Evolutionary conservation across 2,797 vertebrate genomes (phyloP), one percentile per base, ranked within the genome.

Genomic region (Huso huso): DNA sequence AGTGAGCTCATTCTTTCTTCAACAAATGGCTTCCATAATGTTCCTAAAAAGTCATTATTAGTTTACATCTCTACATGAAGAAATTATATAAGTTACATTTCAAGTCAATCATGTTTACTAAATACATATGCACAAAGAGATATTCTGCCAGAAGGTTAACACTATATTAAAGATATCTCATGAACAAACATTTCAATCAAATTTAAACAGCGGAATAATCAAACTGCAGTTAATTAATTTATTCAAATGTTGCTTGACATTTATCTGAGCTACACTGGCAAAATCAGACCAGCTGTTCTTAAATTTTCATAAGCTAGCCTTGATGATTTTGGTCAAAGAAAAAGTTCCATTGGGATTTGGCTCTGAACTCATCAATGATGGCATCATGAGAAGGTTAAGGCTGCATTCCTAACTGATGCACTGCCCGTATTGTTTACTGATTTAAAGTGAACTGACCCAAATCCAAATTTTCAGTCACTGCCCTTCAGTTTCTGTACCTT

Each of bases 191-290:
- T 51, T 15, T 13, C 55, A 70, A 64, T 70, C 69, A 71, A 55
- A 65, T n/a, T 51, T 15, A 66, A 13, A 64, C 53, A 50, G 68
- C 12, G 12, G 48, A 69, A 53, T 65, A 77, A 79, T 69, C 66
- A 66, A 51, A 65, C 71, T 70, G 66, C 67, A 77, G 71, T 78
- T 80, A 62, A 74, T 80, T 81, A 79, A 84, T 84, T 78, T 65
- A 82, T 81, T 80, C 74, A 79, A 74, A 81, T 75, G 76, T 76
- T 75, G 70, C 64, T 67, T 83, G 77, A 77, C 75, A 81, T 81
- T 84, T 75, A 78, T 78, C 77, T 80, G 79, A 80, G 76, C 63
- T 81, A 72, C 83, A 75, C 23, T 66, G 65, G 62, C 50, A 67
- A 60, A 73, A 37, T 15, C 64, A 63, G 60, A 63, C 37, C 70